These are phyloP conservation scores for Esox lucius DNA, from an alignment of 2,797 vertebrate genomes.

Conservation along the genomic window DNA sequence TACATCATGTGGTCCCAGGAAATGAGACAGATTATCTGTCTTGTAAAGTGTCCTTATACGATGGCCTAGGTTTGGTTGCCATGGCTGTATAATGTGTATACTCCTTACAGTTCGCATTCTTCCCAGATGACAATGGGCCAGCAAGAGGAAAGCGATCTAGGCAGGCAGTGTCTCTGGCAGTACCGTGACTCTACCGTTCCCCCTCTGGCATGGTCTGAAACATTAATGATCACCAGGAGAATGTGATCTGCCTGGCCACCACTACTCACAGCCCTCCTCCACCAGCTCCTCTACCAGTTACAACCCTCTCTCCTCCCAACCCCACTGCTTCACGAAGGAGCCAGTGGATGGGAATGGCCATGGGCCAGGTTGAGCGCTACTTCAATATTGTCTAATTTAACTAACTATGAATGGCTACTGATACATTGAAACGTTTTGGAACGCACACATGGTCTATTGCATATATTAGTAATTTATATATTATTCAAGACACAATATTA, in stretches of 20 bases:
- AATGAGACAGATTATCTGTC: not conserved
- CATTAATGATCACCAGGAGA: conserved; percentile 76
- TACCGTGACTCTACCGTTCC: conserved; percentile 65
- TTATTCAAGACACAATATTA: not conserved
- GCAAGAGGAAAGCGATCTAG: conserved; percentile 69
- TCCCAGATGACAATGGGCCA: conserved; percentile 52
- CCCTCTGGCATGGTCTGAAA: conserved; percentile 75
- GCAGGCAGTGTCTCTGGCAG: conserved; percentile 58
- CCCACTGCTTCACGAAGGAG: not conserved
- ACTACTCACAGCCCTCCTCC: conserved; percentile 45
- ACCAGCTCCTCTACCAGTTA: conserved; percentile 23
- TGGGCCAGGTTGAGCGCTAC: not conserved
- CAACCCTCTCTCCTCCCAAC: conserved; percentile 8
- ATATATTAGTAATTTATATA: not conserved
- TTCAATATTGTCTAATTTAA: not conserved
- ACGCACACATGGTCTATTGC: not conserved
- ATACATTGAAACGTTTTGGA: not conserved
- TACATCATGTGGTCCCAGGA: not conserved
- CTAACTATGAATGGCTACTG: not conserved
- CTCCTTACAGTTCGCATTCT: conserved; percentile 32
- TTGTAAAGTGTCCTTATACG: not conserved
- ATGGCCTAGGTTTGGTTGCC: conserved; percentile 21
- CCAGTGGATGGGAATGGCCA: not conserved
- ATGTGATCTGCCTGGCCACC: conserved; percentile 72
- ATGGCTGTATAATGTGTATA: not conserved